Base-by-base conservation (phyloP, 2,888 invertebrate species). In the Sesia apiformis region DNA sequence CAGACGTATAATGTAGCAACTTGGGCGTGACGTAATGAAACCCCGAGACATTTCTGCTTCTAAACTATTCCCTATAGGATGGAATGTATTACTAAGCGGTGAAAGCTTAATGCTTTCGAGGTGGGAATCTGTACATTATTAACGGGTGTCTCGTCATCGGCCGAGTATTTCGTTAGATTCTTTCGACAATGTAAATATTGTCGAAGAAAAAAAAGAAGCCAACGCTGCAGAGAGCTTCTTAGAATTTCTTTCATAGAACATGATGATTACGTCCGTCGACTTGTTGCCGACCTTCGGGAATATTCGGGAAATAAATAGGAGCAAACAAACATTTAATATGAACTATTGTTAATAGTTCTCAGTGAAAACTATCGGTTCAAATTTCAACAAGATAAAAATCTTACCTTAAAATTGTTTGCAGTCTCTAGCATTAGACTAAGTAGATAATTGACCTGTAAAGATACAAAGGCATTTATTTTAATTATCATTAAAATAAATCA, bases 381-480 rank as follows among this genome's bases (percentile, higher is more conserved):
- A 38, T 39, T 49, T 39, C 46, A 52, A 57, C 57, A 23, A 54
- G 59, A 54, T 43, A 40, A 40, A 8, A 56, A 56, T 53, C 72
- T 72, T 73, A 77, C 76, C 76, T 75, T 68, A 65, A 58, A 57
- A 53, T 67, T 69, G 67, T 67, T 23, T 23, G 23, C 23, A 68
- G 69, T 64, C 23, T 23, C 2, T 23, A 63, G 66, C 64, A 66
- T 69, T 69, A 66, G 67, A 63, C 62, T 64, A 62, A 59, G 63
- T 63, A 65, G 65, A 69, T 78, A 78, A 84, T 81, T 83, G 82
- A 84, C 80, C 84, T 84, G 81, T 42, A 81, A 79, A 67, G 66
- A 74, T 42, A 42, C 2, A 42, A 6, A 23, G 23, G 23, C 23
- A 23, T 23, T 23, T 2, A 23, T 23, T 23, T 23, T 23, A 23